Evolutionary conservation across 2,888 invertebrate genomes (phyloP).

Genomic region (Parochlus steinenii): DNA sequence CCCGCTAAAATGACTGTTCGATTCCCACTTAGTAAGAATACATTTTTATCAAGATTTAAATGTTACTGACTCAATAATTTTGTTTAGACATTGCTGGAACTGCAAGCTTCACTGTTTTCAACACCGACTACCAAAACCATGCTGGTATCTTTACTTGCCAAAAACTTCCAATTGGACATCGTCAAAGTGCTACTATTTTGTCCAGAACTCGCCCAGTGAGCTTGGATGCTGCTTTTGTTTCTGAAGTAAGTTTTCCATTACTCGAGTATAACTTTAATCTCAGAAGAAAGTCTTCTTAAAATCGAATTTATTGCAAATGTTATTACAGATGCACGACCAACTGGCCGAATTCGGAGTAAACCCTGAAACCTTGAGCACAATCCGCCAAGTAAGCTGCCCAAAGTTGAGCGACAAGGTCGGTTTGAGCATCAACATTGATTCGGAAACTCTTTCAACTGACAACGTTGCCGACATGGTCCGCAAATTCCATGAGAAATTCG

Average conservation of each 20-base stretch:
- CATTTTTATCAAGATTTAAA: too few species aligned
- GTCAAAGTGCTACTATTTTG: conserved; percentile 66
- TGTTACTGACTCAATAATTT: too few species aligned
- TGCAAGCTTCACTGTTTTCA: conserved; percentile 54
- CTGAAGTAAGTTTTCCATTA: conserved; percentile 50
- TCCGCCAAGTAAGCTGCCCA: conserved; percentile 55
- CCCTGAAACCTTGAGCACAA: conserved; percentile 57
- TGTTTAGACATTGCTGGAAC: conserved; percentile 60
- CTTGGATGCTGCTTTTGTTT: conserved; percentile 50
- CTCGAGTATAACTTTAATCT: too few species aligned
- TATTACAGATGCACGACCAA: too few species aligned
- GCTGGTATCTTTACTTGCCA: conserved; percentile 69
- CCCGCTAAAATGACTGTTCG: conserved; percentile 57
- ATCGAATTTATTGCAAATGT: too few species aligned
- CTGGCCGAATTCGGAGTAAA: too few species aligned
- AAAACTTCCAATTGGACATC: conserved; percentile 41
- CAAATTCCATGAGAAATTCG: too few species aligned
- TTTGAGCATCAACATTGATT: too few species aligned
- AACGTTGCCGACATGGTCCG: too few species aligned
- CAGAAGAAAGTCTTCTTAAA: too few species aligned
- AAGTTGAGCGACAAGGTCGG: too few species aligned
- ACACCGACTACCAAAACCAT: conserved; percentile 56
- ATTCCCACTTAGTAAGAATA: conserved; percentile 71
- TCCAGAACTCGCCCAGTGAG: conserved; percentile 55
- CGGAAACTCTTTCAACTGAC: too few species aligned